Evolutionary conservation across 2,888 invertebrate species (phyloP).

Genomic region (Dolichomitus sp.): DNA sequence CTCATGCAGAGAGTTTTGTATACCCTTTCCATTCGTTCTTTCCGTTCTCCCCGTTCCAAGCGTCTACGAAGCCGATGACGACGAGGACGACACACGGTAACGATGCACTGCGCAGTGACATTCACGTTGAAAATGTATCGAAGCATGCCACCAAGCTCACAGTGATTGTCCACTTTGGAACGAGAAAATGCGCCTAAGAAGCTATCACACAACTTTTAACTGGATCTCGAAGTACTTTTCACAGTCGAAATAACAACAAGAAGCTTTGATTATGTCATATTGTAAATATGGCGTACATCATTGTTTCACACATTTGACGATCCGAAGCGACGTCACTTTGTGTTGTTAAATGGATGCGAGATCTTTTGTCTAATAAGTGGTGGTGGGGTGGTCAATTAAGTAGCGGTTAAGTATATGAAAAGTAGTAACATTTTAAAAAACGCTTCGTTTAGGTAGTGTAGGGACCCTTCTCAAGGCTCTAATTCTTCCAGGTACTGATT

Average conservation of each 20-base stretch:
- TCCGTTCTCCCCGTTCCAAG: conserved; percentile 7
- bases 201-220: neutral
- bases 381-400: no score
- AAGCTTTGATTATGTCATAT: neutral
- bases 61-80: conserved; percentile 46
- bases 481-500: no score
- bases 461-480: no score
- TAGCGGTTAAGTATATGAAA: no score
- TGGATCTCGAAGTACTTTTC: neutral
- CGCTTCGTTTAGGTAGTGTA: no score
- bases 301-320: neutral
- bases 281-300: neutral
- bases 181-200: neutral
- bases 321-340: no score
- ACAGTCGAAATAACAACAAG: neutral
- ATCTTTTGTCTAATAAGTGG: no score
- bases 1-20: conserved; percentile 67
- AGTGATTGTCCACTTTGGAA: conserved; percentile 5
- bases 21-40: conserved; percentile 24
- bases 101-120: conserved; percentile 20
- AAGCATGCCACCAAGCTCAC: neutral
- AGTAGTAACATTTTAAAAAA: no score
- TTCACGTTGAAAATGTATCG: conserved; percentile 8
- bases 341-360: no score
- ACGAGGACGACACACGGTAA: conserved; percentile 52